phyloP scores from a whole-genome alignment of 2,113 vertebrate species.

The Vimba vimba region DNA sequence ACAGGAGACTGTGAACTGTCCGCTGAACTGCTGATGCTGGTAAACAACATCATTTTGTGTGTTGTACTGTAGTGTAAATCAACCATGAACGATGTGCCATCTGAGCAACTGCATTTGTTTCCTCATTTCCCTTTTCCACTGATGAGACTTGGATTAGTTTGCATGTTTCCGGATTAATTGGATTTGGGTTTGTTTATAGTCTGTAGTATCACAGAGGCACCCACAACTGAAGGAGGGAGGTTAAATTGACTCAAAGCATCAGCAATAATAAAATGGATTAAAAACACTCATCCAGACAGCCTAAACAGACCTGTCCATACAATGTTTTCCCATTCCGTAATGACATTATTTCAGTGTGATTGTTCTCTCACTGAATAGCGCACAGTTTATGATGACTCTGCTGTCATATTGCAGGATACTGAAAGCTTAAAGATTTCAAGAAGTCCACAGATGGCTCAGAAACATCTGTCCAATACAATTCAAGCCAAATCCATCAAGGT shows the following conservation, averaged over 20 bases:
- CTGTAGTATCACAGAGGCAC: conserved; percentile 20
- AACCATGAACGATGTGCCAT: background rate
- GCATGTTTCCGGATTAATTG: conserved; percentile 38
- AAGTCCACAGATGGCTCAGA: conserved; percentile 48
- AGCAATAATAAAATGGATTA: conserved; percentile 29
- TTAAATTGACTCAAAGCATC: conserved; percentile 32
- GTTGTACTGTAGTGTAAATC: background rate
- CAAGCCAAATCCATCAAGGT: conserved; percentile 85
- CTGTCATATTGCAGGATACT: conserved; percentile 72
- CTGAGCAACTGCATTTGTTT: conserved; percentile 19
- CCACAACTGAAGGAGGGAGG: background rate
- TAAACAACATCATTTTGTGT: background rate
- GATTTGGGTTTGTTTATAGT: conserved; percentile 36
- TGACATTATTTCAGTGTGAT: conserved; percentile 25
- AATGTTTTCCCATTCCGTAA: conserved; percentile 11
- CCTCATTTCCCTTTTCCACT: conserved; percentile 21
- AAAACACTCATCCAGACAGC: background rate
- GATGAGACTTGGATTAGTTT: conserved; percentile 34
- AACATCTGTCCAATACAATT: conserved; percentile 65
- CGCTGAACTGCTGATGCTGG: background rate
- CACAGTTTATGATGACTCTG: conserved; percentile 53
- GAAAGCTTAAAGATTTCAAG: conserved; percentile 59
- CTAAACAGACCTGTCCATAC: conserved; percentile 41
- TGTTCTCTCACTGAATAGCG: background rate
- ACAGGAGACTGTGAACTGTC: background rate